These are phyloP conservation scores for Epizoanthus fatuus DNA, from an alignment of 92 coral and sea anemone species.

Conservation along the genomic window DNA sequence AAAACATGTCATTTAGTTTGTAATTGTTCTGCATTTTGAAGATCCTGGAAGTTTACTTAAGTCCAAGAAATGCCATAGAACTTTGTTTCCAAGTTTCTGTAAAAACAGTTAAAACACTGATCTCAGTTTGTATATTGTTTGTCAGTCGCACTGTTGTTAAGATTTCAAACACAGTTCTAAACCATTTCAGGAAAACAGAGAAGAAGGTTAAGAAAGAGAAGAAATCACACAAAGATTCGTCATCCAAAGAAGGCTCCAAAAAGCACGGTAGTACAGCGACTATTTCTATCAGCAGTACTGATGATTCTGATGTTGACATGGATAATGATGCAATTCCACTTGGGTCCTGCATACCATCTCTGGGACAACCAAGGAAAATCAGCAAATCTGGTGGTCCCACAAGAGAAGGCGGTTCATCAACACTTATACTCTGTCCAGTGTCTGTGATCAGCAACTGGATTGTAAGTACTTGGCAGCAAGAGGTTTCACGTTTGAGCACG, in stretches of 20 bases:
- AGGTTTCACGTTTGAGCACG: not conserved
- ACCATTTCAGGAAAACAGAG: slow-evolving; percentile 15
- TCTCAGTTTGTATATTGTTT: too few species aligned
- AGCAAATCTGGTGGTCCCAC: not conserved
- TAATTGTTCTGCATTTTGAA: too few species aligned
- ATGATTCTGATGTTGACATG: not conserved
- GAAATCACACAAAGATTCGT: not conserved
- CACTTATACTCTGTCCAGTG: slow-evolving; percentile 87
- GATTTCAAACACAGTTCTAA: not conserved
- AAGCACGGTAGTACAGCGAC: not conserved
- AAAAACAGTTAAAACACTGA: too few species aligned
- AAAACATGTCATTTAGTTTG: too few species aligned
- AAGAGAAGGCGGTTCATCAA: slow-evolving; percentile 62
- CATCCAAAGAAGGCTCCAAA: not conserved
- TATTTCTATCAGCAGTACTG: not conserved
- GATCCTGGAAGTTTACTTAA: too few species aligned
- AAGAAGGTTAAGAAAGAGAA: slow-evolving; percentile 38
- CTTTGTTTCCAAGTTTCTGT: too few species aligned
- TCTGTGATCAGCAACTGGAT: slow-evolving; percentile 95
- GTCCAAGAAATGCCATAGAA: too few species aligned
- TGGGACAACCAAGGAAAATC: not conserved
- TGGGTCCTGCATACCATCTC: not conserved
- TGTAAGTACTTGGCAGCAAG: slow-evolving; percentile 54
- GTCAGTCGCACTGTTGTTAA: too few species aligned
- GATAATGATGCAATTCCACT: not conserved